A percentile compares a stretch with the other conserved stretches of the same genome.
Evolutionary conservation across 2,113 vertebrate genomes (phyloP).

Genomic region (Perccottus glenii): DNA sequence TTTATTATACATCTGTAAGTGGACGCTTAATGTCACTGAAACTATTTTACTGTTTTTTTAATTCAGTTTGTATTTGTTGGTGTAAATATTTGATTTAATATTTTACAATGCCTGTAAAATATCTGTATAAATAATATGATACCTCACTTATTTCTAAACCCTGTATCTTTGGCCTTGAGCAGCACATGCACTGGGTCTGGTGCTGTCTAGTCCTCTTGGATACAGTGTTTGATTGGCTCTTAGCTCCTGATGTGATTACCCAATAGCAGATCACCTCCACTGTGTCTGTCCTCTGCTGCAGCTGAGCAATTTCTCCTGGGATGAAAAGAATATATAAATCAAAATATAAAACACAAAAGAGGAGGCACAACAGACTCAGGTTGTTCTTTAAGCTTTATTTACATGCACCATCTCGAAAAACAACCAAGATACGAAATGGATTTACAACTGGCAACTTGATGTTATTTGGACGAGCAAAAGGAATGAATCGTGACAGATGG

Average conservation of each 20-base stretch:
- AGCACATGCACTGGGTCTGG: too few relatives aligned
- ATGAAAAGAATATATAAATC: conserved; percentile 4
- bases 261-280: conserved; percentile 52
- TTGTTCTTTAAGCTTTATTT: conserved; percentile 94
- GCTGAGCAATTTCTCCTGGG: conserved; percentile 37
- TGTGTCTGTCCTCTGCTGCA: conserved; percentile 46
- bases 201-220: conserved; percentile 55
- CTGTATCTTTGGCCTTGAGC: too few relatives aligned
- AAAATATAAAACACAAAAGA: neutral
- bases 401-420: conserved; percentile 92
- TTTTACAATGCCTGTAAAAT: too few relatives aligned
- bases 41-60: too few relatives aligned
- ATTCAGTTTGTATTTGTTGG: too few relatives aligned
- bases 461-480: conserved; percentile 61
- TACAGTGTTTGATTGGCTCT: conserved; percentile 70
- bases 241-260: conserved; percentile 39
- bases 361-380: conserved; percentile 46
- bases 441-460: conserved; percentile 87
- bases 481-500: conserved; percentile 52
- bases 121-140: too few relatives aligned
- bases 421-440: conserved; percentile 88
- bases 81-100: too few relatives aligned
- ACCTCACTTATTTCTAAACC: too few relatives aligned
- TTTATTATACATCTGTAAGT: too few relatives aligned
- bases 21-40: too few relatives aligned